A percentile compares a stretch with the other conserved stretches of the same genome.
Conservation (phyloP, 2,797 vertebrate species). For the Mormyrus hasselquistii region DNA sequence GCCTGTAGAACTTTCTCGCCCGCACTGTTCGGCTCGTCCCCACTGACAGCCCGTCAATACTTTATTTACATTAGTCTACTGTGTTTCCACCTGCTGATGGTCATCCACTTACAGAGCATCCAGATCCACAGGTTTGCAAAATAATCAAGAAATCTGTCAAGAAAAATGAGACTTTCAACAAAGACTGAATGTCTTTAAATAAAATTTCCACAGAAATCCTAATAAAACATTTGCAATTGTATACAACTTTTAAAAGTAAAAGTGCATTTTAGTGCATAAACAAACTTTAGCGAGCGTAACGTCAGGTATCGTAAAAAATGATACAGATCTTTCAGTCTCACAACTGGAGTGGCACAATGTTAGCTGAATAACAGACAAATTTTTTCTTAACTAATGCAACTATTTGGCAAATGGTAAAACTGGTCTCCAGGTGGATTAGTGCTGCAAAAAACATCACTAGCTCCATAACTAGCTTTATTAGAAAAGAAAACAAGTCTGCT, state of each 20-base stretch:
- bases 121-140: background rate
- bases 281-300: background rate
- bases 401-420: background rate
- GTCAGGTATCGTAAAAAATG: background rate
- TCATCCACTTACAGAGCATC: background rate
- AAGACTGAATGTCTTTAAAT: constrained; percentile 1
- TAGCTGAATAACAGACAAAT: background rate
- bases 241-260: background rate
- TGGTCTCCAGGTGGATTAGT: background rate
- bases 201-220: background rate
- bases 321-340: background rate
- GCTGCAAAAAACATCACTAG: background rate
- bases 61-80: background rate
- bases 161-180: background rate
- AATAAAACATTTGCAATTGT: background rate
- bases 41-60: background rate
- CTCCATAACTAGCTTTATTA: background rate
- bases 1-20: background rate
- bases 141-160: background rate
- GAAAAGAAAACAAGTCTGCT: background rate
- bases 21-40: background rate
- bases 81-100: background rate
- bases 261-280: background rate
- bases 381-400: background rate
- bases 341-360: background rate